These are phyloP conservation scores for Drosophila arizonae DNA, from an alignment of 1,140 invertebrate genomes.

Conservation along the genomic window DNA sequence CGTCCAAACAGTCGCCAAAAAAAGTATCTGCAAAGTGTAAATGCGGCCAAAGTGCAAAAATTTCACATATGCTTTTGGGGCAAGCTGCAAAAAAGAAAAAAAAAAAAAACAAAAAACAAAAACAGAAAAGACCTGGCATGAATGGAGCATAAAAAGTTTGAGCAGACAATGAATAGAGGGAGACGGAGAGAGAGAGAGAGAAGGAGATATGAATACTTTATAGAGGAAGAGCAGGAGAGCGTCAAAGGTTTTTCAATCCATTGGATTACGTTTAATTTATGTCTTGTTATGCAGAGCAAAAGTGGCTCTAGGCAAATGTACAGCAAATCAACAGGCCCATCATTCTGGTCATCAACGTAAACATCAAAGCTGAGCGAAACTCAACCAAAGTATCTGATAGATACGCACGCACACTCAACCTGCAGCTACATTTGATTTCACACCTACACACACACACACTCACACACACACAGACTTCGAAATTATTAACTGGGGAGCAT, in stretches of 20 bases:
- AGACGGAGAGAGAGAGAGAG: constrained; percentile 9
- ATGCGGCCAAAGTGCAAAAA: constrained; percentile 61
- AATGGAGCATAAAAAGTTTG: constrained; percentile 11
- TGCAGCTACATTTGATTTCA: constrained; percentile 64
- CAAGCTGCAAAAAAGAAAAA: neutral
- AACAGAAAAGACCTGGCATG: constrained; percentile 13
- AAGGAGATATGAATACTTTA: neutral
- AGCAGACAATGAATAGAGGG: neutral
- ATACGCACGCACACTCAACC: constrained; percentile 12
- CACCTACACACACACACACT: neutral
- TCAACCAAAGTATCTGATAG: constrained; percentile 22
- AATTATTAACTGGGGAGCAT: constrained; percentile 82
- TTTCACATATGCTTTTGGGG: constrained; percentile 64
- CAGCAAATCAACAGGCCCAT: constrained; percentile 22
- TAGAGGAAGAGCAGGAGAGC: neutral
- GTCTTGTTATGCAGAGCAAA: neutral
- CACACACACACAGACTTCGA: constrained; percentile 53
- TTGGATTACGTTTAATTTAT: constrained; percentile 58
- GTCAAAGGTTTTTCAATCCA: constrained; percentile 42
- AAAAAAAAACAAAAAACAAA: constrained; percentile 7
- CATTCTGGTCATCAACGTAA: neutral
- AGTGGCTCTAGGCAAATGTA: neutral
- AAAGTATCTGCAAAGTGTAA: constrained; percentile 58
- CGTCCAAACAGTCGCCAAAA: constrained; percentile 41
- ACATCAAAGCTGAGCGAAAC: neutral